Evolutionary conservation across 2,113 vertebrate genomes (phyloP).

Genomic region (Gavialis gangeticus): DNA sequence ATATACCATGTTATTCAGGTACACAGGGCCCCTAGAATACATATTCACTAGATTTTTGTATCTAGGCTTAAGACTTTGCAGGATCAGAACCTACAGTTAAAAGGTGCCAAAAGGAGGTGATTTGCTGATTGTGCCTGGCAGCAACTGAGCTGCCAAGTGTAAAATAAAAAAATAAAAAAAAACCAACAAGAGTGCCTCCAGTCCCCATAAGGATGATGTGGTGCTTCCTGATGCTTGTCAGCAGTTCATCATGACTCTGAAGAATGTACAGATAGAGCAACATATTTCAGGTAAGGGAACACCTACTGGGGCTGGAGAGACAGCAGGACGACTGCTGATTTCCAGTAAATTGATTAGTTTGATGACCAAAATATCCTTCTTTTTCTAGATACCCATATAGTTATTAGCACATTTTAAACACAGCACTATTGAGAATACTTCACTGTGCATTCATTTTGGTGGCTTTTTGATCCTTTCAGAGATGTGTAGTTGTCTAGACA

Average conservation of each 20-base stretch:
- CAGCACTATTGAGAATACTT: not conserved
- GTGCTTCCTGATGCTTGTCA: not conserved
- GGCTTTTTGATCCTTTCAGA: not conserved
- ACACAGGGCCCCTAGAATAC: not conserved
- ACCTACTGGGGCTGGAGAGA: not conserved
- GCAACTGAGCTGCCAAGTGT: not conserved
- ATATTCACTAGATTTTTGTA: not conserved
- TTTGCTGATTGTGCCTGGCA: not conserved
- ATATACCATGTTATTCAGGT: not conserved
- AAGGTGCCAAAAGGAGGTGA: not conserved
- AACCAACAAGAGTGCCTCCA: too few relatives aligned
- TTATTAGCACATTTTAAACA: not conserved
- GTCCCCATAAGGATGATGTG: not conserved
- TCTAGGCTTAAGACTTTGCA: not conserved
- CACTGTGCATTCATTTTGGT: not conserved
- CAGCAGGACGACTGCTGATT: not conserved
- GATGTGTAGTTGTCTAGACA: not conserved
- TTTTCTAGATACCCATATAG: not conserved
- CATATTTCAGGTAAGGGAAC: not conserved
- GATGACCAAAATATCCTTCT: not conserved
- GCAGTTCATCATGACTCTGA: not conserved
- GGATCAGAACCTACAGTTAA: not conserved
- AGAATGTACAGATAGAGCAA: fast-evolving
- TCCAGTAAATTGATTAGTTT: not conserved
- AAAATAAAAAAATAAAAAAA: fast-evolving